Base-by-base conservation (phyloP, 2,888 invertebrate genomes). In the Amblyteles armatorius region DNA sequence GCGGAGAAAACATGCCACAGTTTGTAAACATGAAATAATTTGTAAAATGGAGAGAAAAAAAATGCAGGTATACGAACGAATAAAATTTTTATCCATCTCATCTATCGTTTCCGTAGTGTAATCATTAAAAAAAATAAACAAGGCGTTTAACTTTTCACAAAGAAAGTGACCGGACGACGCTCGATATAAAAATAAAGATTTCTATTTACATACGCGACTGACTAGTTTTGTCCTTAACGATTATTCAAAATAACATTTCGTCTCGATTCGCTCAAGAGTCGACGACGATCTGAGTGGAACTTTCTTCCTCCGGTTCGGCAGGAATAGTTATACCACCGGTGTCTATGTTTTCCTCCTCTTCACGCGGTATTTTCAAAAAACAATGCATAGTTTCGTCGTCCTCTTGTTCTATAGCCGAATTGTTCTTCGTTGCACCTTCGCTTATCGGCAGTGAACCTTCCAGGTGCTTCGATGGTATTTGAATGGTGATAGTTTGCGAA, bases 321-420 rank as follows among this genome's bases (percentile, higher is more conserved):
- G 95, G 95, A 85, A 95, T 95, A 33, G 95, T 95, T 85, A 95
- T 95, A 33, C 95, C 95, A 22, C 95, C 95, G 2, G 95, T 95
- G 88, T 95, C 95, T 65, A 95, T 94, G 81, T 94, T 94, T 84
- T 94, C 93, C 87, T 95, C 94, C 79, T 94, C 94, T 67, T 93
- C 93, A 40, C 90, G 89, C 73, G 92, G 92, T 84, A 92, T 91
- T 82, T 91, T 92, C 36, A 93, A 85, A 84, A 93, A 93, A 85
- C 92, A 93, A 80, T 92, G 92, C 91, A 92, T 94, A 0, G 94
- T 94, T 89, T 95, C 95, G 63, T 95, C 94, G 55, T 94, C 94
- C 84, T 94, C 94, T 60, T 90, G 90, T 36, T 93, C 93, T 29
- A 91, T 91, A 6, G 88, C 82, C 68, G 89, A 85, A 84, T 83